Conservation (phyloP, 2,113 vertebrate genomes). For the Mesitornis unicolor region DNA sequence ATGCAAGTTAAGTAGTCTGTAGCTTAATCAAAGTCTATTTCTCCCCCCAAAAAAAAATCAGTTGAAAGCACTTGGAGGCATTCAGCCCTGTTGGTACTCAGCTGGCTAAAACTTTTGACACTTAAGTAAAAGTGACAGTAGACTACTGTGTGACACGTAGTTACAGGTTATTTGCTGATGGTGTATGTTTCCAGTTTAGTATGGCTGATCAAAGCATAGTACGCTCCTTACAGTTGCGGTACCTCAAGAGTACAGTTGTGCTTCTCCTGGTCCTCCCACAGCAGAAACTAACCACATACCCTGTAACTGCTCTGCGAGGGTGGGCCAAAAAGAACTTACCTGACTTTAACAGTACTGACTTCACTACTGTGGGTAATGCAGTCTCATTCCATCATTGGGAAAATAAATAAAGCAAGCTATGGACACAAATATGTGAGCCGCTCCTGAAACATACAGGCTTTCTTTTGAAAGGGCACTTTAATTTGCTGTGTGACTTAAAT, state of each 20-base stretch:
- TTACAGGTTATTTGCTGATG: neutral
- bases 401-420: neutral
- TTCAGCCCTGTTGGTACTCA: neutral
- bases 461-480: neutral
- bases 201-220: neutral
- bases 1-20: neutral
- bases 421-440: fast-evolving
- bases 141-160: neutral
- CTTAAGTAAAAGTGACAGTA: neutral
- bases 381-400: fast-evolving
- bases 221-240: neutral
- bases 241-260: neutral
- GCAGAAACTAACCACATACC: neutral
- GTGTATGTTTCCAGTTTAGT: neutral
- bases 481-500: neutral
- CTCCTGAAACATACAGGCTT: neutral
- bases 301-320: neutral
- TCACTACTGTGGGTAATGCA: no score
- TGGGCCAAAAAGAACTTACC: neutral
- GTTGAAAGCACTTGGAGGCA: neutral
- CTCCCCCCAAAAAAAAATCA: neutral
- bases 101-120: neutral
- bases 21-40: neutral
- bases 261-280: neutral
- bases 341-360: neutral